These are phyloP conservation scores for Bilobella aurantiaca DNA, from an alignment of 1,140 invertebrate species.

Conservation along the genomic window DNA sequence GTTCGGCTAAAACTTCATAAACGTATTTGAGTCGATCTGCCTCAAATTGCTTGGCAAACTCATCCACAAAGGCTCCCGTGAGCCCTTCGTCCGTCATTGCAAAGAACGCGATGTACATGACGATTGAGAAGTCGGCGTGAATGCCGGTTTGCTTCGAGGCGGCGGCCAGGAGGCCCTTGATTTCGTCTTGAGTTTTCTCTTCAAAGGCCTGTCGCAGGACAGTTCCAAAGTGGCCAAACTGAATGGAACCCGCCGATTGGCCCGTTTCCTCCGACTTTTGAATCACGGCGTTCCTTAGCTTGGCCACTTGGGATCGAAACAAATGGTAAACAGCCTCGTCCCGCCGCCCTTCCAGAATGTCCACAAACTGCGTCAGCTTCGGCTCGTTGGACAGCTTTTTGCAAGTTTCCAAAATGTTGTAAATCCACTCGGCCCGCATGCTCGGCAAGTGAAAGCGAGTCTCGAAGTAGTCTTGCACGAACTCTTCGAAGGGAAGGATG, in stretches of 20 bases:
- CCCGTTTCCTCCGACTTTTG: slow-evolving; percentile 4
- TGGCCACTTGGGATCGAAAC: slow-evolving; percentile 8
- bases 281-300: slow-evolving; percentile 12
- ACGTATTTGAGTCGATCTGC: slow-evolving; percentile 10
- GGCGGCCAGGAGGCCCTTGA: not conserved
- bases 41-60: slow-evolving; percentile 14
- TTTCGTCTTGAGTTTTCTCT: slow-evolving; percentile 11
- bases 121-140: not conserved
- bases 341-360: slow-evolving; percentile 3
- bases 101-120: slow-evolving; percentile 17
- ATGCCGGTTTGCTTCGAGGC: slow-evolving; percentile 15
- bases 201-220: slow-evolving; percentile 8
- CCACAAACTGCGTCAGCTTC: slow-evolving; percentile 5
- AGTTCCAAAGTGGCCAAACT: not conserved
- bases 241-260: not conserved
- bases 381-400: not conserved
- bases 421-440: slow-evolving; percentile 17
- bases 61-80: slow-evolving; percentile 16
- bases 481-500: slow-evolving; percentile 15
- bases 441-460: not conserved
- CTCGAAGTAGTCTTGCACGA: slow-evolving; percentile 16
- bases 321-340: slow-evolving; percentile 21
- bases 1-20: slow-evolving; percentile 11
- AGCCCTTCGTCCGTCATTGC: slow-evolving; percentile 21
- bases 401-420: slow-evolving; percentile 21